Percentiles rank a stretch among this genome's conserved stretches.
These are phyloP conservation scores for Ridgeia piscesae DNA, from an alignment of 1,140 invertebrate genomes.

Conservation along the genomic window DNA sequence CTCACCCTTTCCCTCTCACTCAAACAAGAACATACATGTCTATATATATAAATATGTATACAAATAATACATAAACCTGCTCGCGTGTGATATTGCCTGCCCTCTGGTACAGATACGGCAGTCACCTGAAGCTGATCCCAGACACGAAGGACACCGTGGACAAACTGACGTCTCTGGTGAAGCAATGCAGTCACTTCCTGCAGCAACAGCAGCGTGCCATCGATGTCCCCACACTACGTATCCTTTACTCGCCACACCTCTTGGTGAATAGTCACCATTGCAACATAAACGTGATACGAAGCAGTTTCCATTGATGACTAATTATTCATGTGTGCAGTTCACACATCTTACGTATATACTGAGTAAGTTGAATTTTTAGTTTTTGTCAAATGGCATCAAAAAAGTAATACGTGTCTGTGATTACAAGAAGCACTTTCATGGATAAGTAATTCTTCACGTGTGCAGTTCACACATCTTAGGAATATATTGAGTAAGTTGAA, in stretches of 20 bases:
- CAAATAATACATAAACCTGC: no score
- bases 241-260: not conserved
- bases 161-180: slow-evolving; percentile 46
- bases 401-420: no score
- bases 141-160: slow-evolving; percentile 46
- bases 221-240: slow-evolving; percentile 14
- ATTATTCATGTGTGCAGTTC: not conserved
- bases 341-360: not conserved
- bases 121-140: slow-evolving; percentile 51
- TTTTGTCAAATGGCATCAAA: no score
- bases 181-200: slow-evolving; percentile 44
- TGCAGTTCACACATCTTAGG: no score
- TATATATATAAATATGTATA: no score
- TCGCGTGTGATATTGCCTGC: no score
- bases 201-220: slow-evolving; percentile 33
- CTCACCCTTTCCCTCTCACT: no score
- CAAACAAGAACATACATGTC: no score
- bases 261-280: not conserved
- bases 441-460: no score
- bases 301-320: not conserved
- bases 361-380: no score
- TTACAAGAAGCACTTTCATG: no score
- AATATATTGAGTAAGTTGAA: no score
- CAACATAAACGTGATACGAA: not conserved
- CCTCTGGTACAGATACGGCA: slow-evolving; percentile 44